These are phyloP conservation scores for Polydesmus complanatus DNA, from an alignment of 2,888 invertebrate genomes.

Conservation along the genomic window DNA sequence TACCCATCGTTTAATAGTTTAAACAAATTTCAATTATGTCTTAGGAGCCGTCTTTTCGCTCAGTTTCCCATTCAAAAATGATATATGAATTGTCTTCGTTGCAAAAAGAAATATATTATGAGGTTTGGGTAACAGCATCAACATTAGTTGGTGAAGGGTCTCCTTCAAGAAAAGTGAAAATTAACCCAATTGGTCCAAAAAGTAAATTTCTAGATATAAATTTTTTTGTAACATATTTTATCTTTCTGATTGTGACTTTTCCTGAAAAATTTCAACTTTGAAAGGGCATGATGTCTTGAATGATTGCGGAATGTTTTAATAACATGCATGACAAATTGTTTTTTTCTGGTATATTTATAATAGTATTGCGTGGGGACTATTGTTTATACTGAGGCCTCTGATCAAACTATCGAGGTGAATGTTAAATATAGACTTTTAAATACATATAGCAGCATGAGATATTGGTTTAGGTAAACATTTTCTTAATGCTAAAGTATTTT, in stretches of 20 bases:
- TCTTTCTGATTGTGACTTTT: too few relatives aligned
- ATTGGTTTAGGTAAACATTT: neutral
- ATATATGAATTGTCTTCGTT: conserved; percentile 4
- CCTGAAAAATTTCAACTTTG: too few relatives aligned
- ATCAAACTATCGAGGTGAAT: neutral
- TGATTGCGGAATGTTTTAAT: neutral
- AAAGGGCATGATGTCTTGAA: neutral
- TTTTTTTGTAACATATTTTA: too few relatives aligned
- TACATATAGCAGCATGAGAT: neutral
- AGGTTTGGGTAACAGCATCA: conserved; percentile 14
- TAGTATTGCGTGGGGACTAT: neutral
- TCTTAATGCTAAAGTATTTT: neutral
- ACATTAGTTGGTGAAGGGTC: conserved; percentile 14
- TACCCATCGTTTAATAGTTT: too few relatives aligned
- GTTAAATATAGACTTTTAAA: neutral
- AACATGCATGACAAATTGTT: neutral
- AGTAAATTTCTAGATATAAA: too few relatives aligned
- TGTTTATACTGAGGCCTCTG: neutral
- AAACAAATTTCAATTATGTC: too few relatives aligned
- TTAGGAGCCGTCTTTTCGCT: too few relatives aligned
- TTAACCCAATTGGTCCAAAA: neutral
- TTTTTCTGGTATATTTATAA: neutral
- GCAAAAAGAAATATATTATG: conserved; percentile 3
- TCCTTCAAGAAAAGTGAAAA: conserved; percentile 1
- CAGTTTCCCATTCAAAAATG: neutral